Base-by-base conservation (phyloP, 2,113 vertebrate genomes). In the Bubo scandiacus region DNA sequence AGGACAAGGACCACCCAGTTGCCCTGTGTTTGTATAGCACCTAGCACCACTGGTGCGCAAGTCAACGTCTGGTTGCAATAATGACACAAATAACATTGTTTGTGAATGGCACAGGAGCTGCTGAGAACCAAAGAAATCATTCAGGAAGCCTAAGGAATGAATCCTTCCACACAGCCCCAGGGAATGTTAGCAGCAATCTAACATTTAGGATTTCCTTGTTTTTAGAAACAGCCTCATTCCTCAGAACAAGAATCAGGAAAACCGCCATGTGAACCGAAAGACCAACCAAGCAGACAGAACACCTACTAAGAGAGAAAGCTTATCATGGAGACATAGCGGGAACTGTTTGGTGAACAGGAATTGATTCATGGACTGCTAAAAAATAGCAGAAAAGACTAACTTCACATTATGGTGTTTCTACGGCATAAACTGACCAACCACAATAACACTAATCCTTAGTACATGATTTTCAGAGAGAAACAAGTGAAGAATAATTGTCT, bases 391-490 rank as follows among this genome's bases (percentile, higher is more conserved):
- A 90, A 93, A 73, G 5, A 27, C n/a, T 80, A 66, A 82, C 90
- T 90, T 90, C 66, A 61, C 38, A 30, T 81, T 26, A 12, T 12
- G 34, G 49, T 38, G 73, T 72, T 78, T 57, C 88, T 84, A 65
- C 1, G 9, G 83, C 36, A 51, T 15, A n/a, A 92, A 18, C 36
- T 91, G 86, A 75, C 83, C 91, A 67, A 40, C 11, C 3, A 0
- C 72, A 78, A 55, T 38, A 84, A 78, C 63, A 43, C 30, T 84
- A 58, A 95, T 66, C 45, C 55, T 80, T 68, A 71, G 62, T 23
- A 65, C 36, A 32, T n/a, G 43, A 65, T 59, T 92, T 94, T 87
- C 61, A 92, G 88, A 72, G 83, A 72, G 88, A 91, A 95, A 72
- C 47, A n/a, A 77, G 77, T 75, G 77, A 70, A 67, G 59, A 84